Evolutionary conservation across 2,888 invertebrate genomes (phyloP).

Genomic region (Acanthoscelides obtectus): DNA sequence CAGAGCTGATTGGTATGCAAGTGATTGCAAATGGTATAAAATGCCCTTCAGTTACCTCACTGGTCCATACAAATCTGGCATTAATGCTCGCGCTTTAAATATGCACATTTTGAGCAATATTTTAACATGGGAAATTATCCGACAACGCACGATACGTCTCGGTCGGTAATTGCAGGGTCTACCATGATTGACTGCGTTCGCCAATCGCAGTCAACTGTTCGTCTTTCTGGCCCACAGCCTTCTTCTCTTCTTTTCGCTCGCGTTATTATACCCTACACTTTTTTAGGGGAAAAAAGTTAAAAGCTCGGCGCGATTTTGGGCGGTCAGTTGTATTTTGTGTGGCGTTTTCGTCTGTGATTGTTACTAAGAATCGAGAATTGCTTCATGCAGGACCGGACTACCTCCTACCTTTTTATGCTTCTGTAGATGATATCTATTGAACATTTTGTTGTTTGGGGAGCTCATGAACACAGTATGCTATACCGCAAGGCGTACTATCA

Average conservation of each 20-base stretch:
- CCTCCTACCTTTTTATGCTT: background rate
- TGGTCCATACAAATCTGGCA: background rate
- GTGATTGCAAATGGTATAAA: too few relatives aligned
- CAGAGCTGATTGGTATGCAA: too few relatives aligned
- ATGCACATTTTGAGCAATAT: constrained; percentile 7
- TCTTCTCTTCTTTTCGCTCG: background rate
- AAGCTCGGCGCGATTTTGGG: constrained; percentile 27
- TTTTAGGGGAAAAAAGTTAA: constrained; percentile 35
- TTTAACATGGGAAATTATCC: constrained; percentile 4
- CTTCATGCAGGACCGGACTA: background rate
- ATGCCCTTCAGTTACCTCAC: background rate
- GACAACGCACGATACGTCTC: constrained; percentile 9
- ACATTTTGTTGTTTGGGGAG: too few relatives aligned
- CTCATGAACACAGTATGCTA: too few relatives aligned
- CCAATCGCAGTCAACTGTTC: constrained; percentile 21
- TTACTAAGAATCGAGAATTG: background rate
- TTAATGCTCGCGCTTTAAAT: background rate
- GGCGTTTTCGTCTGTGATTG: background rate
- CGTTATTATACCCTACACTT: constrained; percentile 4
- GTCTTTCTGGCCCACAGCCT: background rate
- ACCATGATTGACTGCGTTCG: constrained; percentile 38
- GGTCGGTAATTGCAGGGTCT: constrained; percentile 32
- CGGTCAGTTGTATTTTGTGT: background rate
- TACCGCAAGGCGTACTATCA: too few relatives aligned
- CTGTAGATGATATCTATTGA: too few relatives aligned